Conservation (phyloP, 1,140 invertebrate species). For the Drosophila guanche region DNA sequence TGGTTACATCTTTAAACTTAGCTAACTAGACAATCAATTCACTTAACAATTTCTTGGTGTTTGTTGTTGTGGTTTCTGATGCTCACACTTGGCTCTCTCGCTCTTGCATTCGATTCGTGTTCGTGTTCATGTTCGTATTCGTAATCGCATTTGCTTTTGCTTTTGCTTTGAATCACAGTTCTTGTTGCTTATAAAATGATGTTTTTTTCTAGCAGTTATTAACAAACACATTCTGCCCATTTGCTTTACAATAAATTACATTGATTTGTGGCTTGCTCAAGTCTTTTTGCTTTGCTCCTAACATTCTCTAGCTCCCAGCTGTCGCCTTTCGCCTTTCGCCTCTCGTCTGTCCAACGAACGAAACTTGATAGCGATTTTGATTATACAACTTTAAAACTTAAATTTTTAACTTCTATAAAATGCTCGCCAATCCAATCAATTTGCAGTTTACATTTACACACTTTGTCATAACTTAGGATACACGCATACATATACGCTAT, state of each 20-base stretch:
- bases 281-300: slow-evolving; percentile 59
- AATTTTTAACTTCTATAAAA: slow-evolving; percentile 56
- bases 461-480: slow-evolving; percentile 53
- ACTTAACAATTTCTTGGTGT: slow-evolving; percentile 70
- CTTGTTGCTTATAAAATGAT: slow-evolving; percentile 81
- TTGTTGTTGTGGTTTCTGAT: slow-evolving; percentile 39
- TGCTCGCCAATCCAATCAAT: slow-evolving; percentile 51
- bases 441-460: slow-evolving; percentile 50
- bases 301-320: slow-evolving; percentile 20
- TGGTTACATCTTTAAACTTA: slow-evolving; percentile 61
- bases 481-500: neutral
- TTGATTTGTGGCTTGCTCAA: slow-evolving; percentile 73
- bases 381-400: slow-evolving; percentile 44
- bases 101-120: slow-evolving; percentile 32
- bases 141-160: slow-evolving; percentile 56
- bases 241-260: slow-evolving; percentile 45
- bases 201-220: slow-evolving; percentile 56
- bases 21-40: slow-evolving; percentile 80
- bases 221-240: slow-evolving; percentile 53
- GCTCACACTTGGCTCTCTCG: slow-evolving; percentile 35
- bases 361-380: slow-evolving; percentile 34
- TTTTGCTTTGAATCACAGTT: slow-evolving; percentile 80
- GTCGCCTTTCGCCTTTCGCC: slow-evolving; percentile 18
- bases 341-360: slow-evolving; percentile 46
- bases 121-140: slow-evolving; percentile 30